A percentile compares a stretch with the other conserved stretches of the same genome.
phyloP scores from a whole-genome alignment of 1,140 invertebrate species.

The Popillia japonica region DNA sequence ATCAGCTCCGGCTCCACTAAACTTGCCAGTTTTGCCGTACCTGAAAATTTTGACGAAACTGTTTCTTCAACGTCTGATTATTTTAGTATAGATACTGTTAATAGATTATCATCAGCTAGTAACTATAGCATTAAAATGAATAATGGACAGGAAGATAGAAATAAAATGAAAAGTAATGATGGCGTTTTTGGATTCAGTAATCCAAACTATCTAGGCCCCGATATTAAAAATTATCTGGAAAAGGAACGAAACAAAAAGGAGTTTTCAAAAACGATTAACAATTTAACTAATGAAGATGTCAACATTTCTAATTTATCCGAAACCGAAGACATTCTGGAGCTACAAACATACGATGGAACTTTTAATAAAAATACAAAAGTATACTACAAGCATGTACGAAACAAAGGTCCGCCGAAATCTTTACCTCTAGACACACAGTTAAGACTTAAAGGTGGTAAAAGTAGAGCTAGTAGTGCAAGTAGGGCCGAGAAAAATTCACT shows the following conservation, averaged over 20 bases:
- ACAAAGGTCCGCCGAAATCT: conserved; percentile 58
- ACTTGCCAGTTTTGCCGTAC: conserved; percentile 65
- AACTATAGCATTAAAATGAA: conserved; percentile 60
- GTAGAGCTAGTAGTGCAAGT: conserved; percentile 58
- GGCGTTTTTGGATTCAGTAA: conserved; percentile 74
- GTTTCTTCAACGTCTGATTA: conserved; percentile 79
- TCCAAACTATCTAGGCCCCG: conserved; percentile 76
- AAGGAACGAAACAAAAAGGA: conserved; percentile 54
- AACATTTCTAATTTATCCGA: conserved; percentile 30
- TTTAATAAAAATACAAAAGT: conserved; percentile 55
- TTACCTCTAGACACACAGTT: conserved; percentile 56
- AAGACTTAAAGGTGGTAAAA: conserved; percentile 49
- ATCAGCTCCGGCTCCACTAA: conserved; percentile 70
- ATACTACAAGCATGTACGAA: conserved; percentile 49
- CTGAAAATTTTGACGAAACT: conserved; percentile 69
- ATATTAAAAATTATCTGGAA: conserved; percentile 61
- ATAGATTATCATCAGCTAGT: conserved; percentile 66
- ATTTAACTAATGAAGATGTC: conserved; percentile 64
- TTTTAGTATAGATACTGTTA: conserved; percentile 75
- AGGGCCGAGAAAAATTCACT: conserved; percentile 54
- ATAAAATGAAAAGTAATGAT: conserved; percentile 55
- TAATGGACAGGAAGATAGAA: conserved; percentile 58
- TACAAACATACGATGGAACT: conserved; percentile 53
- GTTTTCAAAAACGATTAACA: conserved; percentile 61
- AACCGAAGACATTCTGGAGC: conserved; percentile 54